phyloP scores from a whole-genome alignment of 2,113 vertebrate genomes.

The Sorex fumeus region DNA sequence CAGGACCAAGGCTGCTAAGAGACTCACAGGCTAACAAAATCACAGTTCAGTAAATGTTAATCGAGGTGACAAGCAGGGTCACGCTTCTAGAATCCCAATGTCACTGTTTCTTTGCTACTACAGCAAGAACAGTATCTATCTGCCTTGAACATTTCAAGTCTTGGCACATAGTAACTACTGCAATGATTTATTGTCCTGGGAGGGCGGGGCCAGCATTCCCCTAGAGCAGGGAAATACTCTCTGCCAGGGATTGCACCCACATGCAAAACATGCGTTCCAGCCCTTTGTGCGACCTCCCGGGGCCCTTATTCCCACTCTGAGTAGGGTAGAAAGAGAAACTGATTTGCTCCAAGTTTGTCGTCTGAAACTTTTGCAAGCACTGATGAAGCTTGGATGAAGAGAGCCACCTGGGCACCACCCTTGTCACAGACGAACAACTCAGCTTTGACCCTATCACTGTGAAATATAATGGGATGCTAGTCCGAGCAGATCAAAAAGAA shows the following conservation, averaged over 20 bases:
- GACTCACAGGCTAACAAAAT: constrained; percentile 14
- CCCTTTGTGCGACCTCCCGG: too few relatives aligned
- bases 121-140: neutral
- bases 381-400: too few relatives aligned
- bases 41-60: neutral
- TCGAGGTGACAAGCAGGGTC: neutral
- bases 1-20: neutral
- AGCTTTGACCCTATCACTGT: too few relatives aligned
- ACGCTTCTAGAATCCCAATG: neutral
- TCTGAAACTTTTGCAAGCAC: too few relatives aligned
- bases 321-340: too few relatives aligned
- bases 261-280: too few relatives aligned
- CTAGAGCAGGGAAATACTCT: neutral
- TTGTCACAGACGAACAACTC: too few relatives aligned
- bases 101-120: neutral
- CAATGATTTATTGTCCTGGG: constrained; percentile 4
- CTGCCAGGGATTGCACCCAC: too few relatives aligned
- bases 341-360: too few relatives aligned
- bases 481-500: neutral
- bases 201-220: neutral
- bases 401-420: too few relatives aligned
- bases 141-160: neutral
- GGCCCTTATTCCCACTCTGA: too few relatives aligned
- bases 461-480: too few relatives aligned
- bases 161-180: neutral